These are phyloP conservation scores for Agonopterix arenella DNA, from an alignment of 2,888 invertebrate species.

Conservation along the genomic window DNA sequence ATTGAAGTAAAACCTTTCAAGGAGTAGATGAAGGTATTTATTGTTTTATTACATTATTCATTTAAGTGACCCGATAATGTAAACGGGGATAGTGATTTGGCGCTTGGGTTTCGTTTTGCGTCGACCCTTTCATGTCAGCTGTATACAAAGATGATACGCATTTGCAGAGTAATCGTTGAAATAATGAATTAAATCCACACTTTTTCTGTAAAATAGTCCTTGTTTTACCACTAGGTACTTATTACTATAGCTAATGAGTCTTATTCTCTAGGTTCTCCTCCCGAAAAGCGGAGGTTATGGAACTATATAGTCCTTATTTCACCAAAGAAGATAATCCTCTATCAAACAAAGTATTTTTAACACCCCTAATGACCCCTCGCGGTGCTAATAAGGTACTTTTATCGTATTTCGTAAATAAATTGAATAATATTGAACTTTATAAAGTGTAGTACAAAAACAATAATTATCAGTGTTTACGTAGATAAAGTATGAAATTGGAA, in stretches of 20 bases:
- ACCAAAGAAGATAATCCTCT: conserved; percentile 56
- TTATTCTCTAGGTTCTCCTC: conserved; percentile 61
- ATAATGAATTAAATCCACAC: conserved; percentile 65
- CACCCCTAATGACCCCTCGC: conserved; percentile 65
- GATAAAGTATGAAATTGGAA: conserved; percentile 36
- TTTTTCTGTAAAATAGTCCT: conserved; percentile 37
- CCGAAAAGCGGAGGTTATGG: conserved; percentile 69
- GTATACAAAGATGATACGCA: conserved; percentile 75
- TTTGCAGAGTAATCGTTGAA: conserved; percentile 44
- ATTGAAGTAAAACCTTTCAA: conserved; percentile 66
- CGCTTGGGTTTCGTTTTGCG: conserved; percentile 52
- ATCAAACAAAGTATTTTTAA: conserved; percentile 50
- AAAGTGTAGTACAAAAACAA: conserved; percentile 47
- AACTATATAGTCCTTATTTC: conserved; percentile 61
- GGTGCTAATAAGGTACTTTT: conserved; percentile 57
- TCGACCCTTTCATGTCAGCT: conserved; percentile 67
- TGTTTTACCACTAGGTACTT: conserved; percentile 25
- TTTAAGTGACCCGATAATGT: conserved; percentile 17
- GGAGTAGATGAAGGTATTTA: conserved; percentile 82
- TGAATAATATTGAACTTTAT: conserved; percentile 19
- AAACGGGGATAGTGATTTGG: conserved; percentile 42
- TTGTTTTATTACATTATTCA: conserved; percentile 23
- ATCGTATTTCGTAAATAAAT: conserved; percentile 24
- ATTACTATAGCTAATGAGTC: conserved; percentile 32
- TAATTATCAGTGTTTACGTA: conserved; percentile 56